Evolutionary conservation across 2,888 invertebrate genomes (phyloP).

Genomic region (Anthophora plumipes): DNA sequence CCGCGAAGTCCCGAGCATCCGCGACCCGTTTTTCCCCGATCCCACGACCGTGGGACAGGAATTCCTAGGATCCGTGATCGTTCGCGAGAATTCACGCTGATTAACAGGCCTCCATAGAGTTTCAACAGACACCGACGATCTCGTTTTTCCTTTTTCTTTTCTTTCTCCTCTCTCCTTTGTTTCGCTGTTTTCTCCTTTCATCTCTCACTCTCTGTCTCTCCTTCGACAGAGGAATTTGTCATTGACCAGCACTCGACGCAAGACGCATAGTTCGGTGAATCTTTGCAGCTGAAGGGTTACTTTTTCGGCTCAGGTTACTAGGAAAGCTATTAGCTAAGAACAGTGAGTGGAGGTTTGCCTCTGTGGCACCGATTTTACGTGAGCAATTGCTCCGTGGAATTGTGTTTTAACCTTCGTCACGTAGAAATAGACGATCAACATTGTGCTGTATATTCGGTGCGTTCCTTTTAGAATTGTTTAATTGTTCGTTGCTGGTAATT

Average conservation of each 20-base stretch:
- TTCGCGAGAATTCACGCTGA: conserved; percentile 57
- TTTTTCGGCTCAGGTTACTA: conserved; percentile 26
- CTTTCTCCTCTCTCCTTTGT: neutral
- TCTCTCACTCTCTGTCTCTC: neutral
- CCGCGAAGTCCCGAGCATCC: conserved; percentile 63
- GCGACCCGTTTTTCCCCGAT: conserved; percentile 58
- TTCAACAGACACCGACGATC: conserved; percentile 38
- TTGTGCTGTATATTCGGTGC: too few relatives aligned
- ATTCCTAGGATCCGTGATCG: conserved; percentile 67
- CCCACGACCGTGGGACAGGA: conserved; percentile 65
- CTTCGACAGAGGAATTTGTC: conserved; percentile 41
- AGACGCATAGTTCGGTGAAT: conserved; percentile 35
- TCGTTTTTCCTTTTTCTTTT: conserved; percentile 1
- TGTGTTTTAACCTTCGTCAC: neutral
- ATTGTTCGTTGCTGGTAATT: too few relatives aligned
- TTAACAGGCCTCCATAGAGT: conserved; percentile 5
- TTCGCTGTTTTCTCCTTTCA: too few relatives aligned
- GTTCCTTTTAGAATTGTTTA: too few relatives aligned
- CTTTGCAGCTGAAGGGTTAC: conserved; percentile 9
- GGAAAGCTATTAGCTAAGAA: conserved; percentile 18
- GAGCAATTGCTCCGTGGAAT: neutral
- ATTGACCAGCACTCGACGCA: conserved; percentile 4
- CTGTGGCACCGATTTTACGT: neutral
- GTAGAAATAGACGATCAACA: conserved; percentile 5
- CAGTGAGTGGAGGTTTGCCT: neutral